Evolutionary conservation across 2,888 invertebrate genomes (phyloP).

Genomic region (Chrysodeixis includens): DNA sequence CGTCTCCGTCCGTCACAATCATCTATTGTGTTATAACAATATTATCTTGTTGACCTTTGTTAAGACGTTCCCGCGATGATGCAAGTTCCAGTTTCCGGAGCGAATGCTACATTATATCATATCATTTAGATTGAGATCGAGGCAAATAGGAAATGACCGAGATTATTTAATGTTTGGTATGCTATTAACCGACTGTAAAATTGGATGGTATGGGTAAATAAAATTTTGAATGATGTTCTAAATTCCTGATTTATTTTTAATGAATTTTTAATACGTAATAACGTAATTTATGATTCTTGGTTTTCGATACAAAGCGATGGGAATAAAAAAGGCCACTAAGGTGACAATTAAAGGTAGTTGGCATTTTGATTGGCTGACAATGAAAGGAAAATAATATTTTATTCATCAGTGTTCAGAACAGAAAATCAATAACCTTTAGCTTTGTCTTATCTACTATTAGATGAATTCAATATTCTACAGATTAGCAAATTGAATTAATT

Average conservation of each 20-base stretch:
- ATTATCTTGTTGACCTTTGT: constrained; percentile 32
- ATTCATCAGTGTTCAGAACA: neutral
- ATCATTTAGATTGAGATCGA: neutral
- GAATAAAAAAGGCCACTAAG: neutral
- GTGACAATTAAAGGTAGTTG: neutral
- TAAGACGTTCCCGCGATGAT: constrained; percentile 7
- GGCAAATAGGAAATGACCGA: neutral
- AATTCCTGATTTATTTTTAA: too few relatives aligned
- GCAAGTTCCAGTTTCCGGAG: neutral
- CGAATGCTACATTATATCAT: neutral
- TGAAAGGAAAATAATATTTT: neutral
- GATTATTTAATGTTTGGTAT: neutral
- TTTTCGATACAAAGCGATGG: neutral
- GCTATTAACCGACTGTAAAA: neutral
- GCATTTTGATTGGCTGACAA: neutral
- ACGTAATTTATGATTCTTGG: neutral
- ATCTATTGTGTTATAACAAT: constrained; percentile 23
- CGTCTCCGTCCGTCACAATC: neutral
- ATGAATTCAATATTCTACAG: too few relatives aligned
- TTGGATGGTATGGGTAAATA: too few relatives aligned
- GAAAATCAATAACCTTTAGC: neutral
- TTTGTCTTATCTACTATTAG: neutral
- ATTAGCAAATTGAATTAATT: too few relatives aligned
- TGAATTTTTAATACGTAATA: too few relatives aligned
- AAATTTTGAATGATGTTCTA: too few relatives aligned